A percentile compares a stretch with the other conserved stretches of the same genome.
Conservation (phyloP, 2,797 vertebrate species). For the Numenius phaeopus region DNA sequence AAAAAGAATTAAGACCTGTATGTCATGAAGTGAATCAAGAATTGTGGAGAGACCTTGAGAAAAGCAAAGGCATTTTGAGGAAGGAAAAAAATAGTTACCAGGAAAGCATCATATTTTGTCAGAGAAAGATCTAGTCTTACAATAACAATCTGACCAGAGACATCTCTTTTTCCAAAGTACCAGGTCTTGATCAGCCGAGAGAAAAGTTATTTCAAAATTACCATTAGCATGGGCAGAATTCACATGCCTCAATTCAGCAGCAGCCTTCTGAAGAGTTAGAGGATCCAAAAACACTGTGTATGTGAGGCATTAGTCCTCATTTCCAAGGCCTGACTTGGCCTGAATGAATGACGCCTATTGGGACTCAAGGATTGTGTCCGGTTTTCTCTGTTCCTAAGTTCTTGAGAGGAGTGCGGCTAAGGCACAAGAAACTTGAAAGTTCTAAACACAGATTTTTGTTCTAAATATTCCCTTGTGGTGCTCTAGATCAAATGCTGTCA, state of each 20-base stretch:
- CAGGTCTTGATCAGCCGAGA: not conserved
- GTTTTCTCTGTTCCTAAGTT: not conserved
- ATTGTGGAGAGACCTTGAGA: not conserved
- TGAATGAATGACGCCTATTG: not conserved
- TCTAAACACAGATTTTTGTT: not conserved
- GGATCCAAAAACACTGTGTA: not conserved
- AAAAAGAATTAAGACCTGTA: not conserved
- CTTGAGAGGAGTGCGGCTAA: not conserved
- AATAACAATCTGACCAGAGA: not conserved
- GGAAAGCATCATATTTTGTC: not conserved
- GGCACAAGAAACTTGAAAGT: not conserved
- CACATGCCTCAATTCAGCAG: not conserved
- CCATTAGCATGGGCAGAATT: not conserved
- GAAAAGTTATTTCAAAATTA: not conserved
- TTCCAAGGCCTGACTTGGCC: not conserved
- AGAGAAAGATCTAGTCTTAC: not conserved
- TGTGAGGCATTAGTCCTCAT: not conserved
- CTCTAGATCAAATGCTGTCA: not conserved
- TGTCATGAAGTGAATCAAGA: not conserved
- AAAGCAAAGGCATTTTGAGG: not conserved
- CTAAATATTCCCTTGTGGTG: not conserved
- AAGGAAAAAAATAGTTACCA: not conserved
- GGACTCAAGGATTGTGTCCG: not conserved
- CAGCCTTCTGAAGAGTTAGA: not conserved
- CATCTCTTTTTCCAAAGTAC: not conserved